Evolutionary conservation across 2,113 vertebrate genomes (phyloP), one percentile per base, ranked within the genome.

Genomic region (Ophthalmolycus amberensis): DNA sequence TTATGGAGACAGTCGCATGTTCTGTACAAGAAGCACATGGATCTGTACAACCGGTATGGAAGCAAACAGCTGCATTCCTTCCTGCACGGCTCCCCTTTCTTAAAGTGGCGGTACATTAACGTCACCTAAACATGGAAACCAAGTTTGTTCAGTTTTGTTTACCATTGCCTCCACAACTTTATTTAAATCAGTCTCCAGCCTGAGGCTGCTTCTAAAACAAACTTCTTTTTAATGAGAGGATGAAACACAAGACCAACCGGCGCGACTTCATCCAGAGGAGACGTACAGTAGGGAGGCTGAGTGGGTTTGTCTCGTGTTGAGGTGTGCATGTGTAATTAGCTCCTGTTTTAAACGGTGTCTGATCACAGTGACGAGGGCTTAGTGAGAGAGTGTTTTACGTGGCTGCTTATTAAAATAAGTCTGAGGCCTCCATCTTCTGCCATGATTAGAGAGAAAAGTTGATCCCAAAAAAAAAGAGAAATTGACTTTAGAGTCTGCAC

Each of bases 371-470:
- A 83, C 37, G 60, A 86, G 29, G 69, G 64, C 66, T 71, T 25
- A 73, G 38, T 50, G 27, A 71, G 62, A 82, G 27, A 64, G 12
- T 40, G 69, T 71, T 44, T 54, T 16, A 40, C 46, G 37, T 65
- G 82, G 48, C 71, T 62, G 78, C 65, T 82, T 75, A 91, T 90
- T 87, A 88, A 84, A 75, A 65, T 22, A 12, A 67, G 10, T 59
- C 62, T 73, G 68, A 83, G 52, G 67, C 22, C 72, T 86, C 56
- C 14, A 34, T 52, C 80, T 77, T 82, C 48, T 44, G 40, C 63
- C 70, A 69, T 75, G 70, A 89, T 87, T 82, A 87, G 48, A 88
- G 82, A 88, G 71, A 75, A 83, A 69, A 18, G 18, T 62, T 66
- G 25, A 62, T 32, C 16, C 25, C 42, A 59, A 1, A 34, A 34